These are phyloP conservation scores for Scleropages formosus DNA, from an alignment of 2,797 vertebrate genomes.

Conservation along the genomic window DNA sequence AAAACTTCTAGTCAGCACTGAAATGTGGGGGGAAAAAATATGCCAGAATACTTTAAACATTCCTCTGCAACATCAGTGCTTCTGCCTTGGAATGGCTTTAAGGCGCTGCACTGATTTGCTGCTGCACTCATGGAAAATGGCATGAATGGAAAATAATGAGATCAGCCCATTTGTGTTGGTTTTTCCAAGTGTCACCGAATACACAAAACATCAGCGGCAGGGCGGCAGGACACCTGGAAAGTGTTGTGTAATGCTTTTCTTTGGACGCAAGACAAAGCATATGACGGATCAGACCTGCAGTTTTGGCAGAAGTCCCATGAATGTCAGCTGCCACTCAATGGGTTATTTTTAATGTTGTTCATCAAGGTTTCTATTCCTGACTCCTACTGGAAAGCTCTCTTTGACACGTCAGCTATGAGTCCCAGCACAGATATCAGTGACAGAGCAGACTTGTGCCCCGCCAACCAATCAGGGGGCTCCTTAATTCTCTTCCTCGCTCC, in stretches of 20 bases:
- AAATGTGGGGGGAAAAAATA: neutral
- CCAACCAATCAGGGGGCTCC: neutral
- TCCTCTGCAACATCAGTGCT: neutral
- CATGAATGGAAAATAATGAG: neutral
- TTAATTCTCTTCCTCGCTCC: neutral
- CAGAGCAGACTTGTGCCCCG: neutral
- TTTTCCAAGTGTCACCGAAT: neutral
- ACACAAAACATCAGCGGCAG: neutral
- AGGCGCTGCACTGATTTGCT: neutral
- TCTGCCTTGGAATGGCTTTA: neutral
- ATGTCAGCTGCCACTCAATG: slow-evolving; percentile 27
- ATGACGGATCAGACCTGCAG: neutral
- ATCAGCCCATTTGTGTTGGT: neutral
- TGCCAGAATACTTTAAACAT: neutral
- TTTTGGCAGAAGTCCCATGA: neutral
- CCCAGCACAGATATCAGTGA: neutral
- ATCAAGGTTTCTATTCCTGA: slow-evolving; percentile 29
- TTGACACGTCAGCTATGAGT: slow-evolving; percentile 19
- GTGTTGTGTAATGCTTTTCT: neutral
- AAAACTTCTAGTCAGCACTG: too few species aligned
- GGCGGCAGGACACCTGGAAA: neutral
- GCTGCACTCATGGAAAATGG: neutral
- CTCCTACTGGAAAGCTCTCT: slow-evolving; percentile 17
- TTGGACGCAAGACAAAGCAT: neutral
- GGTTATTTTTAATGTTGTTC: slow-evolving; percentile 34